Percentiles rank a stretch among this genome's conserved stretches.
These are phyloP conservation scores for Elephantulus edwardii DNA, from an alignment of 2,113 vertebrate genomes.

Conservation along the genomic window DNA sequence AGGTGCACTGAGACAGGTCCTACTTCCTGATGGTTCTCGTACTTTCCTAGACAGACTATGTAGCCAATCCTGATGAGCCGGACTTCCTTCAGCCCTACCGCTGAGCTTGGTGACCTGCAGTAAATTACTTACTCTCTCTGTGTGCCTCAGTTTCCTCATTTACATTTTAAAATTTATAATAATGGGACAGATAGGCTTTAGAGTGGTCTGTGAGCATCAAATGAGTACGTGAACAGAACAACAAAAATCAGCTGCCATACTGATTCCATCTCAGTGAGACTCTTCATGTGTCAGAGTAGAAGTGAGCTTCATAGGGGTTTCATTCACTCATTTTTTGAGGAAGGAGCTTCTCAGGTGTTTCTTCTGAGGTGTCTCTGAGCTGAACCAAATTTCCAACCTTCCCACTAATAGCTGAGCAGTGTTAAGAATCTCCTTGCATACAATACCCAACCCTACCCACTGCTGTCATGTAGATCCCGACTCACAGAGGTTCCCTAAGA, in stretches of 20 bases:
- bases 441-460: background rate
- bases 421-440: background rate
- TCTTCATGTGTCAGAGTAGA: background rate
- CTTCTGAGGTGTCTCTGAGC: background rate
- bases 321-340: background rate
- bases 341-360: background rate
- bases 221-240: background rate
- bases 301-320: background rate
- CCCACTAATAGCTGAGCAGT: background rate
- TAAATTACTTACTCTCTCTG: background rate
- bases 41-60: background rate
- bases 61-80: background rate
- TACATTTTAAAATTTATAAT: background rate
- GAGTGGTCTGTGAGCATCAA: background rate
- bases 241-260: background rate
- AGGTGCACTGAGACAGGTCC: background rate
- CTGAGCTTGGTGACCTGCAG: background rate
- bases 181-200: background rate
- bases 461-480: no score
- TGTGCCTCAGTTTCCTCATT: background rate
- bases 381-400: background rate
- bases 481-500: no score
- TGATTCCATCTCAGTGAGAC: background rate
- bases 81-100: background rate
- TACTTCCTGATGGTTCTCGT: background rate